These are phyloP conservation scores for Calosoma granatense DNA, from an alignment of 1,140 invertebrate species.

Conservation along the genomic window DNA sequence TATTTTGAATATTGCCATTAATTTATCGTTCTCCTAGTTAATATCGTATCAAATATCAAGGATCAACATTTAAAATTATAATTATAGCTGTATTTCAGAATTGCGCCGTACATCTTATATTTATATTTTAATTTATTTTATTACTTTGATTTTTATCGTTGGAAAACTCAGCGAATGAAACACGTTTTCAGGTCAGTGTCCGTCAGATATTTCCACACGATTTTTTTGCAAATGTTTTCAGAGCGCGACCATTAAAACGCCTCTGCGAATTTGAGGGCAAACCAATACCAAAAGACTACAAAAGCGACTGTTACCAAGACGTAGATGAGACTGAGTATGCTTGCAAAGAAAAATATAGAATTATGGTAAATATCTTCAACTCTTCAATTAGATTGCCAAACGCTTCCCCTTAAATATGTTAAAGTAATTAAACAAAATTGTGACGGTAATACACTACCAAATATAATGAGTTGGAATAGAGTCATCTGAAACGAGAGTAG, in stretches of 20 bases:
- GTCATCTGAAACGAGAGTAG: no score
- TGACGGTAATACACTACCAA: not conserved
- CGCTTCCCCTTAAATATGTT: not conserved
- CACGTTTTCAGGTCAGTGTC: no score
- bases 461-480: conserved; percentile 6
- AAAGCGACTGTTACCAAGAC: conserved; percentile 72
- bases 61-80: no score
- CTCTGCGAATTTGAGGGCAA: conserved; percentile 67
- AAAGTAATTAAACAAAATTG: not conserved
- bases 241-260: conserved; percentile 56
- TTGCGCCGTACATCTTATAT: no score
- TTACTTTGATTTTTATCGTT: no score
- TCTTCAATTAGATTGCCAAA: not conserved
- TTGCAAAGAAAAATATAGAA: conserved; percentile 73
- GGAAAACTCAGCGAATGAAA: no score
- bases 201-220: no score
- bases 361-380: conserved; percentile 52
- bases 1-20: no score
- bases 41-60: no score
- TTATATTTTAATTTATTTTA: no score
- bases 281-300: conserved; percentile 60
- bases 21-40: no score
- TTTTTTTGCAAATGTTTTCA: conserved; percentile 18
- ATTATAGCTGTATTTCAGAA: no score
- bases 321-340: conserved; percentile 71